A percentile compares a stretch with the other conserved stretches of the same genome.
phyloP scores from a whole-genome alignment of 1,140 invertebrate species.

The Hermetia illucens region DNA sequence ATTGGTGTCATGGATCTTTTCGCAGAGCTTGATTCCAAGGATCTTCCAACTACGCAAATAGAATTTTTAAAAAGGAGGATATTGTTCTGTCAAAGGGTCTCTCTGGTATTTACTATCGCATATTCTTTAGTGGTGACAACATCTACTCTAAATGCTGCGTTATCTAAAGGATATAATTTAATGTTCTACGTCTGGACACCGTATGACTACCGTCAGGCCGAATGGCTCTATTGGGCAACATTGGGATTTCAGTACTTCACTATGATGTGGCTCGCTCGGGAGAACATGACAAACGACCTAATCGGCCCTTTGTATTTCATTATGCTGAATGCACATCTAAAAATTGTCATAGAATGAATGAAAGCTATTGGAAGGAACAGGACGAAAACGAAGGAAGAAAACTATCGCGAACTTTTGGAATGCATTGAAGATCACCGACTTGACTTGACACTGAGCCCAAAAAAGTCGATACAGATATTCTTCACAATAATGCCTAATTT shows the following conservation, averaged over 20 bases:
- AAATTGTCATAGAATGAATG: slow-evolving; percentile 3
- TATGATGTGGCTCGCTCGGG: neutral
- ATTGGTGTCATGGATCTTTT: slow-evolving; percentile 3
- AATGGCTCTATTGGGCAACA: slow-evolving; percentile 2
- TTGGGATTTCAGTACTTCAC: slow-evolving; percentile 5
- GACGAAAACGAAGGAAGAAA: too few species aligned
- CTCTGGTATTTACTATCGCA: neutral
- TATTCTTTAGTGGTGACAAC: too few species aligned
- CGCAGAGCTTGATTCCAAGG: too few species aligned
- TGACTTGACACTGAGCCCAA: slow-evolving; percentile 4
- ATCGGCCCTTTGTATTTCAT: slow-evolving; percentile 6
- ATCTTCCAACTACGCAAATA: too few species aligned
- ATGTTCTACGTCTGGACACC: slow-evolving; percentile 7
- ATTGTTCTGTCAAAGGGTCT: slow-evolving; percentile 4
- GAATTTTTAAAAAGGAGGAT: too few species aligned
- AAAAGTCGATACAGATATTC: too few species aligned
- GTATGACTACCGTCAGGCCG: neutral
- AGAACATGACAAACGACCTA: slow-evolving; percentile 8
- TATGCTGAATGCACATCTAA: slow-evolving; percentile 5
- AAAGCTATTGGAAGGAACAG: slow-evolving; percentile 3
- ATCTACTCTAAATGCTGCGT: too few species aligned
- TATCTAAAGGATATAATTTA: too few species aligned
- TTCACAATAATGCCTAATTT: too few species aligned
- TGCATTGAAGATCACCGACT: slow-evolving; percentile 8
- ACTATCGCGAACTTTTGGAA: slow-evolving; percentile 2